Base-by-base conservation (phyloP, 1,140 invertebrate species). In the Aphaenogaster ashmeadi region DNA sequence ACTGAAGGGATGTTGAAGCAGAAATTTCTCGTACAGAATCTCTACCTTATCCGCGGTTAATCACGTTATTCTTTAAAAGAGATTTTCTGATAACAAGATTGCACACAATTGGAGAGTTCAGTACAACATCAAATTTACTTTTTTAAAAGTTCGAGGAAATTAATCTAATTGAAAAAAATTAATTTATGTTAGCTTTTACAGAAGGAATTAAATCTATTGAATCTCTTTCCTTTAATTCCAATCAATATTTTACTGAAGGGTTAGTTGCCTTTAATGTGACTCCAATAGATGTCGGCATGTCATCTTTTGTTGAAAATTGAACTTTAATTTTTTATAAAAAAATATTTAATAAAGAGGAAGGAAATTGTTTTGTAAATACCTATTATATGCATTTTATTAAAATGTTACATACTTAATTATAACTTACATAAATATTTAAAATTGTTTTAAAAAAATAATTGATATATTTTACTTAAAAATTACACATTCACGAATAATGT, bases 31-130 rank as follows among this genome's bases (percentile, higher is more conserved):
- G 2, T 4, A 21, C 44, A 11, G 7, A 44, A 74, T 74, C 18
- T 60, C 80, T 75, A 74, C 41, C 7, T 84, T 84, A 84, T 41
- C 69, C 18, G 18, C 69, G 44, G 80, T 15, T 72, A 75, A 7
- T 75, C 11, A 41, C 2, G 27, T 33, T 36, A 54, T 1, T 41
- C 7, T 0, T 2, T 64, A 15, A 44, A 62, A 44, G 7, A 15
- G n/a, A 21, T 77, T 21, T 8, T 78, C 5, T 27, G n/a, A 78
- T 27, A 13, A 67, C 11, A 72, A 56, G 11, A 50, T 41, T 58
- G 18, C 1, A 54, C 3, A 36, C 33, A 66, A n/a, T 47, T 60
- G 6, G 21, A 72, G 3, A 38, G 5, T 56, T 83, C 9, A 64
- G 5, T 47, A n/a, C 9, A 64, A 78, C 9, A 64, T 33, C 13